Evolutionary conservation across 2,113 vertebrate species (phyloP).

Genomic region (Dinomys branickii): DNA sequence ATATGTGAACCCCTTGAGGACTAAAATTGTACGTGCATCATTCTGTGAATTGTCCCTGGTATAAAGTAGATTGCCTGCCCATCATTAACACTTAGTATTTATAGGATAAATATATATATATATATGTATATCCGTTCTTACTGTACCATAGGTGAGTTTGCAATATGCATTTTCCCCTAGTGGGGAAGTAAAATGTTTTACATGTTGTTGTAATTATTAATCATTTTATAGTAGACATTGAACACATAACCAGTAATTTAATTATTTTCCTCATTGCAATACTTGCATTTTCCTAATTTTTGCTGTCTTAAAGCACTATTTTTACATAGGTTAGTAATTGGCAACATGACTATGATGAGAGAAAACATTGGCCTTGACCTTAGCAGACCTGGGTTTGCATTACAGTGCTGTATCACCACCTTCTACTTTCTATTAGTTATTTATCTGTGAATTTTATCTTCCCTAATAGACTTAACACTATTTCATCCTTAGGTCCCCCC

Average conservation of each 20-base stretch:
- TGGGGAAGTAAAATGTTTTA: constrained; percentile 52
- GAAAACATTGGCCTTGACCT: constrained; percentile 31
- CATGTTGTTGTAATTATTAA: constrained; percentile 43
- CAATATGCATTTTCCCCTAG: constrained; percentile 30
- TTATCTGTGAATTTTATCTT: constrained; percentile 43
- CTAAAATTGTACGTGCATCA: background rate
- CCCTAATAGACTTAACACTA: background rate
- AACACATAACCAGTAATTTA: constrained; percentile 21
- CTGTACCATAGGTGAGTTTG: constrained; percentile 29
- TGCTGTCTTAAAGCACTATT: constrained; percentile 6
- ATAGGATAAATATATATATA: constrained; percentile 53
- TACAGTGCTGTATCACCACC: constrained; percentile 8
- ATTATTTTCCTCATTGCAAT: constrained; percentile 36
- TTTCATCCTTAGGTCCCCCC: constrained; percentile 51
- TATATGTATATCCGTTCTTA: background rate
- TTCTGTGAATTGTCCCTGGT: constrained; percentile 1
- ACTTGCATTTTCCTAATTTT: constrained; percentile 2
- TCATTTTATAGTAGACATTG: constrained; percentile 44
- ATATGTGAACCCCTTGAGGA: background rate
- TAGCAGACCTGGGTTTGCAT: constrained; percentile 43
- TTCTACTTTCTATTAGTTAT: constrained; percentile 36
- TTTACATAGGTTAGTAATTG: constrained; percentile 39
- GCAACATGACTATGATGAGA: background rate
- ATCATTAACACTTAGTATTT: background rate
- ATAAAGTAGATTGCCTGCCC: background rate